phyloP scores from a whole-genome alignment of 30 jellyfish, hydroid and myxozoan genomes.

The Chrysaora quinquecirrha region DNA sequence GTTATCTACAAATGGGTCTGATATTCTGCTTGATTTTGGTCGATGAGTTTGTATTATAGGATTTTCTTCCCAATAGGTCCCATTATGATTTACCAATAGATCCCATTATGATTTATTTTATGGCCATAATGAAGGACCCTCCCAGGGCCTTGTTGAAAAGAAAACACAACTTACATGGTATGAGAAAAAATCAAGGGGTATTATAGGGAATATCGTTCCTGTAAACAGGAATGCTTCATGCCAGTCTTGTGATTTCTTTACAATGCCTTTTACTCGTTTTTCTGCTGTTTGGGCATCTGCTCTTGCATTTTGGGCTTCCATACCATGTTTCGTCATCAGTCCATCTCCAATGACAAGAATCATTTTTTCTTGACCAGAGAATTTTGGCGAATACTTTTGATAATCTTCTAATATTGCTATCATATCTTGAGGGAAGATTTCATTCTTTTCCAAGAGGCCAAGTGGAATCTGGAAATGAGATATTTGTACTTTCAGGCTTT shows the following conservation, averaged over 20 bases:
- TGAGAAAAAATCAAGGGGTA: background rate
- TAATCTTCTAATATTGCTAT: background rate
- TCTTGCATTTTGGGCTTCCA: too few relatives aligned
- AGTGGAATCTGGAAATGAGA: background rate
- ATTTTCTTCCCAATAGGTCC: too few relatives aligned
- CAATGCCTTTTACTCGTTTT: background rate
- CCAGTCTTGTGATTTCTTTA: background rate
- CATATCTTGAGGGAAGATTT: too few relatives aligned
- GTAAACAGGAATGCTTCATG: background rate
- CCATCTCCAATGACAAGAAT: background rate
- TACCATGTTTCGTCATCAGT: background rate
- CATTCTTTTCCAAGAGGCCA: conserved; percentile 3
- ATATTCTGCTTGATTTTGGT: too few relatives aligned
- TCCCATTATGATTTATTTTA: background rate
- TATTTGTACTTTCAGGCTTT: background rate
- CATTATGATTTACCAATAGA: background rate
- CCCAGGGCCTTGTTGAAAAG: background rate
- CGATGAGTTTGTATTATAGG: too few relatives aligned
- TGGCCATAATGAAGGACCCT: too few relatives aligned
- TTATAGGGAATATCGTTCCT: background rate
- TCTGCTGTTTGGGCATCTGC: background rate
- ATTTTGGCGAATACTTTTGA: background rate
- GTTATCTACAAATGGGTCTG: too few relatives aligned
- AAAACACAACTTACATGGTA: background rate
- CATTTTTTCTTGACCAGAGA: background rate